Evolutionary conservation across 1,140 invertebrate genomes (phyloP), one percentile per base, ranked within the genome.

Genomic region (Drosophila busckii): DNA sequence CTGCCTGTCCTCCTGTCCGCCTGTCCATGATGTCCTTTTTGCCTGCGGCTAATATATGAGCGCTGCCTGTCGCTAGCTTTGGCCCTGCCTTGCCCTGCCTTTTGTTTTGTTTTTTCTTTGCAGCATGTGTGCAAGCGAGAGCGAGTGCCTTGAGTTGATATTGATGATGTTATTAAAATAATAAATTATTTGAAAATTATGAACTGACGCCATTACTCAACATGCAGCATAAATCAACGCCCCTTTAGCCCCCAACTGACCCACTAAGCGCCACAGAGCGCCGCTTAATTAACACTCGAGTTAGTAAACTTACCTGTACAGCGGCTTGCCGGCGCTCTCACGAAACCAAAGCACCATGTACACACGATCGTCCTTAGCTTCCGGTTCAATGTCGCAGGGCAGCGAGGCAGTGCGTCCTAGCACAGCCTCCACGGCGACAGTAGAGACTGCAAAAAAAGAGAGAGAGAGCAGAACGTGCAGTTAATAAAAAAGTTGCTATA

Each of bases 261-360:
- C n/a, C n/a, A n/a, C n/a, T n/a, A n/a, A n/a, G n/a, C n/a, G n/a
- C n/a, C n/a, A n/a, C n/a, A n/a, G n/a, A n/a, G 15, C 6, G 35
- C 16, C 26, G 45, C 4, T 13, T 26, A 48, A 32, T 13, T n/a
- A 20, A 16, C 9, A 45, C 15, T 45, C 31, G 42, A 4, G n/a
- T 3, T 22, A n/a, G 15, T 41, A 8, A 13, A 52, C 87, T 88
- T 89, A 96, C 95, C 94, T 96, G 90, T 96, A 96, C 64, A 97
- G 91, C 28, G 95, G 95, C 87, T 95, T 95, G 35, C 92, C 92
- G 13, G 91, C 92, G 40, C 92, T 92, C 80, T 95, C 93, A 63
- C 94, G 90, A 88, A 95, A 97, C 95, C 95, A 97, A 4, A 97
- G 89, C 59, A 97, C 94, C 93, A 96, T 94, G 87, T 95, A 94